These are phyloP conservation scores for Polypedilum pembai DNA, from an alignment of 1,140 invertebrate species.

Conservation along the genomic window DNA sequence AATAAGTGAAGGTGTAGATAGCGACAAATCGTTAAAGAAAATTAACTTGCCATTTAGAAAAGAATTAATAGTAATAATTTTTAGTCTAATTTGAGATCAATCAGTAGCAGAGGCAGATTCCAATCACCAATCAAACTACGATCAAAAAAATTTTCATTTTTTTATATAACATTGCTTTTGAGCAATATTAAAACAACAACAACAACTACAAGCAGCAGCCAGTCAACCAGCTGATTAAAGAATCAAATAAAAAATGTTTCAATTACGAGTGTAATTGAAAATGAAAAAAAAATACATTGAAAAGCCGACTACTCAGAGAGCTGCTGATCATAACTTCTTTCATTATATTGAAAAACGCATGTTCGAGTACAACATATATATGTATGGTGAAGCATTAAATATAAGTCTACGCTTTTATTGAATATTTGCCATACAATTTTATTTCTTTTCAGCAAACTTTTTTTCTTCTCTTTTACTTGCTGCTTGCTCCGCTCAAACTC, in stretches of 20 bases:
- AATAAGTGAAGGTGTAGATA: neutral
- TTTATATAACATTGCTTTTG: neutral
- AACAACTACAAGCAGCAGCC: neutral
- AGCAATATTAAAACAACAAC: too few species aligned
- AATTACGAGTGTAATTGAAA: constrained; percentile 18
- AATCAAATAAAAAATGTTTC: constrained; percentile 16
- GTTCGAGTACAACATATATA: neutral
- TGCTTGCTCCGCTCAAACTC: neutral
- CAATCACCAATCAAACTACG: neutral
- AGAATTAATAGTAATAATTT: too few species aligned
- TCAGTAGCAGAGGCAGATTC: too few species aligned
- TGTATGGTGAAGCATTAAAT: neutral
- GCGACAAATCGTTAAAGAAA: constrained; percentile 1
- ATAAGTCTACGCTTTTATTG: neutral
- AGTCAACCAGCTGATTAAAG: neutral
- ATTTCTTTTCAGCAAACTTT: neutral
- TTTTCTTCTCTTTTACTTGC: neutral
- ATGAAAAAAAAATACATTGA: neutral
- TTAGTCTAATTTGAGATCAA: too few species aligned
- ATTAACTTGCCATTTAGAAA: constrained; percentile 6
- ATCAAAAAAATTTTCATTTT: neutral
- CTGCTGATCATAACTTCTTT: neutral
- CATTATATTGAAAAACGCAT: constrained; percentile 13
- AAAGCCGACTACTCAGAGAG: neutral
- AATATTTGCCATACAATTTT: constrained; percentile 7